phyloP scores from a whole-genome alignment of 2,888 invertebrate genomes.

The Noctua comes region DNA sequence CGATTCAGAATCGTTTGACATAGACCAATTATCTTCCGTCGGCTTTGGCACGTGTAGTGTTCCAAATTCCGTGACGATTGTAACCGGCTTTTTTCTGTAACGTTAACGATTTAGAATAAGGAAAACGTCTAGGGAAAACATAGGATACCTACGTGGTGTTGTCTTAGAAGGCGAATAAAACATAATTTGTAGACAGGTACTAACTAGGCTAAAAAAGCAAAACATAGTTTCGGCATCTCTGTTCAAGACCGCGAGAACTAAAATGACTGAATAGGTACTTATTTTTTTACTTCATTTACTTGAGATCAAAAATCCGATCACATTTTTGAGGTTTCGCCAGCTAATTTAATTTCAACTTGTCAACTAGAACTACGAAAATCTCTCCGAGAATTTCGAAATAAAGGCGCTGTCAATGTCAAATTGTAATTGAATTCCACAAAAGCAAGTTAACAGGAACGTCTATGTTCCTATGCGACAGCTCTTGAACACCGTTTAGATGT shows the following conservation, averaged over 20 bases:
- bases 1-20: constrained; percentile 50
- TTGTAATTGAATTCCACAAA: background rate
- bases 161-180: background rate
- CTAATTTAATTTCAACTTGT: background rate
- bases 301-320: background rate
- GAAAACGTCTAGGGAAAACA: no score
- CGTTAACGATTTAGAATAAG: background rate
- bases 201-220: background rate
- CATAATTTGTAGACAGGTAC: background rate
- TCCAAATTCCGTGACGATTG: constrained; percentile 71
- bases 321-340: background rate
- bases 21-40: constrained; percentile 59
- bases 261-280: background rate
- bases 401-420: background rate
- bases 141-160: background rate
- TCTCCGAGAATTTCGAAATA: background rate
- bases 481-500: background rate
- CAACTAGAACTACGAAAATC: background rate
- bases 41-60: constrained; percentile 56
- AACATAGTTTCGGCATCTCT: background rate
- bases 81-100: constrained; percentile 68
- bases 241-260: background rate
- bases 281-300: background rate
- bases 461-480: background rate
- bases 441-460: background rate